A percentile compares a stretch with the other conserved stretches of the same genome.
These are phyloP conservation scores for Limanda limanda DNA, from an alignment of 2,113 vertebrate genomes.

Conservation along the genomic window DNA sequence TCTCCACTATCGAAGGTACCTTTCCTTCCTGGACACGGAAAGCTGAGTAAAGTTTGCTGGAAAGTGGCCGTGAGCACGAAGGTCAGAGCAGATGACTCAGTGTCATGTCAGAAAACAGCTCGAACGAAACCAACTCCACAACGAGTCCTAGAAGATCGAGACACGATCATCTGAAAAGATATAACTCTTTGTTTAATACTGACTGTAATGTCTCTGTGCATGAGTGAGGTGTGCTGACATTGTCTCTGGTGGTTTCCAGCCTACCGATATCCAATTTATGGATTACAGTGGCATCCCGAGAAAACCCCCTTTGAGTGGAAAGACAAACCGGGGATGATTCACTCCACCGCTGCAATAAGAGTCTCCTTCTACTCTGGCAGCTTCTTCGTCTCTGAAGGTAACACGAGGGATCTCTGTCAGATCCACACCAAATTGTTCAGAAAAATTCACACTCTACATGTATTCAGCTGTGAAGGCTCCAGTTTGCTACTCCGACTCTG, in stretches of 20 bases:
- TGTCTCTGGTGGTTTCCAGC: slow-evolving; percentile 74
- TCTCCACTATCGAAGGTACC: slow-evolving; percentile 97
- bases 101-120: too few species aligned
- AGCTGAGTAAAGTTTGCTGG: neutral
- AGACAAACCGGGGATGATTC: slow-evolving; percentile 85
- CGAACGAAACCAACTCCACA: too few species aligned
- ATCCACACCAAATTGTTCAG: too few species aligned
- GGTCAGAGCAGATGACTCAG: too few species aligned
- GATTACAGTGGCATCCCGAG: slow-evolving; percentile 96
- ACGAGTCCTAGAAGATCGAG: too few species aligned
- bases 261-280: slow-evolving; percentile 89
- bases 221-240: neutral
- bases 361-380: slow-evolving; percentile 87
- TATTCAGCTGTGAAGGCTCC: too few species aligned
- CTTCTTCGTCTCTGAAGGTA: slow-evolving; percentile 94
- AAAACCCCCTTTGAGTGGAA: slow-evolving; percentile 93
- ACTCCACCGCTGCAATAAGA: slow-evolving; percentile 81
- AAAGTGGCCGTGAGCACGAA: too few species aligned
- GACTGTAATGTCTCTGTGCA: neutral
- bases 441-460: too few species aligned
- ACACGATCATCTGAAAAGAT: too few species aligned
- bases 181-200: too few species aligned
- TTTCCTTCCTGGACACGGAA: too few species aligned
- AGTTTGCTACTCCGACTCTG: too few species aligned
- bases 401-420: neutral